phyloP scores from a whole-genome alignment of 2,113 vertebrate genomes.

The Hemichromis elongatus region DNA sequence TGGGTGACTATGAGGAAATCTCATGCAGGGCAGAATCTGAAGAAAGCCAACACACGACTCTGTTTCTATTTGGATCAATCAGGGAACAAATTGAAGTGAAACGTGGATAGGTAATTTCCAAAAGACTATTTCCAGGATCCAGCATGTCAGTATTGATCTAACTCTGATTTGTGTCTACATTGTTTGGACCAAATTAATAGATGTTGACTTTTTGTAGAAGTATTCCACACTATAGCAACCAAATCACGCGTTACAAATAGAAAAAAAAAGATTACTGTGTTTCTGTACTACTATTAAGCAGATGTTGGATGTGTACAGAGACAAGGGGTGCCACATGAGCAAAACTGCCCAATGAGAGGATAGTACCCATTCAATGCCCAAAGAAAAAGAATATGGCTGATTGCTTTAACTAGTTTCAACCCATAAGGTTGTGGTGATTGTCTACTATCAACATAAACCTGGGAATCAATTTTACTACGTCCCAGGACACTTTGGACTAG shows the following conservation, averaged over 20 bases:
- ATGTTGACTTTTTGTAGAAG: background rate
- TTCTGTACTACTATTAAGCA: background rate
- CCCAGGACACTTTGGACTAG: background rate
- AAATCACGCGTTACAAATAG: background rate
- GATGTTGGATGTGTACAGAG: background rate
- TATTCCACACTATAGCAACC: background rate
- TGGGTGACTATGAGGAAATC: background rate
- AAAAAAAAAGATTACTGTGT: background rate
- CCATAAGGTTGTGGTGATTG: background rate
- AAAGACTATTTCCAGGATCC: background rate
- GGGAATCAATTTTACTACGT: background rate
- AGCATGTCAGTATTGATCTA: background rate
- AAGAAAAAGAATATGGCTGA: background rate
- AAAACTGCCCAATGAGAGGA: background rate
- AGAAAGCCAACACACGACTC: background rate
- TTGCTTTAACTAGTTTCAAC: background rate
- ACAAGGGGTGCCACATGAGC: background rate
- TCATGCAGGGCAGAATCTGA: background rate
- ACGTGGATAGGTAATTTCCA: background rate
- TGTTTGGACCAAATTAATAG: background rate
- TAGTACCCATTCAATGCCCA: background rate
- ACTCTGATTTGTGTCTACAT: background rate
- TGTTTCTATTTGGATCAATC: background rate
- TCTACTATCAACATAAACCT: background rate
- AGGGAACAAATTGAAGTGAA: background rate